phyloP scores from a whole-genome alignment of 2,888 invertebrate species.

The Anaspis maculata region DNA sequence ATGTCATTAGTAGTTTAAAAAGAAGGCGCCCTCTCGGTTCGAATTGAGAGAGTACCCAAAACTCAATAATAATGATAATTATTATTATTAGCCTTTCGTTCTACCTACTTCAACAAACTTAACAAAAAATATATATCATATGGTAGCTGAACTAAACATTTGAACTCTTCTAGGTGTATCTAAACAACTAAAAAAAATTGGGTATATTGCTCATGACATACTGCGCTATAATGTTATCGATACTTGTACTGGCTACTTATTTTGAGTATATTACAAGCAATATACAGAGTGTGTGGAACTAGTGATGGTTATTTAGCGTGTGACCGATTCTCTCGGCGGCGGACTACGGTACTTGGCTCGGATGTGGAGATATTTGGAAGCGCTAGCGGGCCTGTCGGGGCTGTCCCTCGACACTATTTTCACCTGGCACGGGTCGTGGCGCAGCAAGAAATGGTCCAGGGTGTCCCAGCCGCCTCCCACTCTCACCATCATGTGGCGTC shows the following conservation, averaged over 20 bases:
- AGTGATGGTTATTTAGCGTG: constrained; percentile 31
- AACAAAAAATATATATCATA: too few species aligned
- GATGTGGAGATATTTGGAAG: constrained; percentile 55
- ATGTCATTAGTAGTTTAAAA: too few species aligned
- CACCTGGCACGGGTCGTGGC: constrained; percentile 82
- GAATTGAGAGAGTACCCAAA: background rate
- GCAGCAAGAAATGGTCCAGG: constrained; percentile 80
- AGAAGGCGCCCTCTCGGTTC: too few species aligned
- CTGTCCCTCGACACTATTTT: constrained; percentile 37
- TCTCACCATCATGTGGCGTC: constrained; percentile 92
- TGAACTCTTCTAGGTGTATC: constrained; percentile 19
- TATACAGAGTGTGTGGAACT: too few species aligned
- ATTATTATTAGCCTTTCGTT: too few species aligned
- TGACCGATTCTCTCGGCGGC: constrained; percentile 53
- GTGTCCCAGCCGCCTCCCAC: constrained; percentile 94
- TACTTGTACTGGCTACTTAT: too few species aligned
- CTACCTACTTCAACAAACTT: constrained; percentile 6
- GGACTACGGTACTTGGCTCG: constrained; percentile 66
- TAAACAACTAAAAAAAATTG: constrained; percentile 1
- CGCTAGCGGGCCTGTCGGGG: constrained; percentile 29
- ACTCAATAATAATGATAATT: too few species aligned
- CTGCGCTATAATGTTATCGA: too few species aligned
- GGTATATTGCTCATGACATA: constrained; percentile 6
- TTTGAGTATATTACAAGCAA: too few species aligned
- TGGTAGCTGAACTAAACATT: constrained; percentile 15